These are phyloP conservation scores for Omphaloscelis lunosa DNA, from an alignment of 2,888 invertebrate genomes.

Conservation along the genomic window DNA sequence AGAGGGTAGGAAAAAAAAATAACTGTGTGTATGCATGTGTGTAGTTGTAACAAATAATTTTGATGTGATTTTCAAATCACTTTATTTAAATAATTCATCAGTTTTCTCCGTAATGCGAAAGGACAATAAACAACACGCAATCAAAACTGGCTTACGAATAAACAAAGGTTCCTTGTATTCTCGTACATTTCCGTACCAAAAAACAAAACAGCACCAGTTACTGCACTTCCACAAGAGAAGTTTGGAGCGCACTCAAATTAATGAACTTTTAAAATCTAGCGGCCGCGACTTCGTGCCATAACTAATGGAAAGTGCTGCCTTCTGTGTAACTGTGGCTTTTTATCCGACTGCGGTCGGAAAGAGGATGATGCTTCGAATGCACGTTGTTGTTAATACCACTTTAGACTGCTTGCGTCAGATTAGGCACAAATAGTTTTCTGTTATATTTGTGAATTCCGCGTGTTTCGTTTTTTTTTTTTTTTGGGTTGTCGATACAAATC, in stretches of 20 bases:
- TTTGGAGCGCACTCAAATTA: constrained; percentile 54
- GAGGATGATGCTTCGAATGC: constrained; percentile 7
- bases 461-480: not conserved
- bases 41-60: too few relatives aligned
- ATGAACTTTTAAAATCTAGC: constrained; percentile 55
- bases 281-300: constrained; percentile 23
- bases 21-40: too few relatives aligned
- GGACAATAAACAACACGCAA: not conserved
- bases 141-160: not conserved
- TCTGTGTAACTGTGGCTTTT: constrained; percentile 25
- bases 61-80: too few relatives aligned
- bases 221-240: constrained; percentile 14
- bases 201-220: constrained; percentile 14
- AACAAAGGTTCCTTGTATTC: not conserved
- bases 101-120: too few relatives aligned
- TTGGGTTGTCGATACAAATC: not conserved
- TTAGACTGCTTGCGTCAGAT: not conserved
- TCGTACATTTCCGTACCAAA: not conserved
- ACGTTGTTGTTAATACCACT: not conserved
- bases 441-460: not conserved
- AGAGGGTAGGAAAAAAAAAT: too few relatives aligned
- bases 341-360: constrained; percentile 14
- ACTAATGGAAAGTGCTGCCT: constrained; percentile 39
- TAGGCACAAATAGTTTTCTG: not conserved
- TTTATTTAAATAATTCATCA: too few relatives aligned